Percentiles rank a stretch among this genome's conserved stretches.
These are phyloP conservation scores for Calcarius lapponicus DNA, from an alignment of 2,797 vertebrate genomes.

Conservation along the genomic window DNA sequence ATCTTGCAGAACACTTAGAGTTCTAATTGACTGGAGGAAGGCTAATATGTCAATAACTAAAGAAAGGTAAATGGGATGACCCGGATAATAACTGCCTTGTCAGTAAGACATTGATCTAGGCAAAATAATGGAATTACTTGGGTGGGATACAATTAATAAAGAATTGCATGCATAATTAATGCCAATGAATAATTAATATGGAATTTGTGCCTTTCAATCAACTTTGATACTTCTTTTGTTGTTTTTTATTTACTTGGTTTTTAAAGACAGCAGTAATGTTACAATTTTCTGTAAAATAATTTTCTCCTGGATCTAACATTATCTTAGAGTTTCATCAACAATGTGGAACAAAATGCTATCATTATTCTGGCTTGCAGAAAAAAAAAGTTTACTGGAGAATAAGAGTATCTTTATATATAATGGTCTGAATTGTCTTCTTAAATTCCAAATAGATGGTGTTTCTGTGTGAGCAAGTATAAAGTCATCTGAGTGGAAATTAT, in stretches of 20 bases:
- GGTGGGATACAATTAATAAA: neutral
- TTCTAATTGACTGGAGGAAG: neutral
- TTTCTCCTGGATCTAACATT: neutral
- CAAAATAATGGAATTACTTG: neutral
- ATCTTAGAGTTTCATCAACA: neutral
- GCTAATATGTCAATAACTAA: neutral
- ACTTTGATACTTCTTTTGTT: neutral
- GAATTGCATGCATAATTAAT: neutral
- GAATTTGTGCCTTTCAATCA: neutral
- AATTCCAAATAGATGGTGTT: neutral
- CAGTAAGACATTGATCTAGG: neutral
- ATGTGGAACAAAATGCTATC: neutral
- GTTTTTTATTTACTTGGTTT: neutral
- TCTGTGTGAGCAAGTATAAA: neutral
- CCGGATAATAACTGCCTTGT: neutral
- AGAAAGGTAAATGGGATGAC: neutral
- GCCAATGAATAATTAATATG: neutral
- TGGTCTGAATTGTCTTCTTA: neutral
- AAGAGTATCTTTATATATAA: neutral
- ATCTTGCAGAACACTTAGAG: neutral
- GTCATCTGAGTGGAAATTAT: neutral
- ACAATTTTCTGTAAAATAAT: neutral
- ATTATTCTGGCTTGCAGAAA: neutral
- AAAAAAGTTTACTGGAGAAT: neutral
- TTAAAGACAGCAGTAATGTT: neutral